Conservation (phyloP, 2,888 invertebrate species). For the Cantharis rustica region DNA sequence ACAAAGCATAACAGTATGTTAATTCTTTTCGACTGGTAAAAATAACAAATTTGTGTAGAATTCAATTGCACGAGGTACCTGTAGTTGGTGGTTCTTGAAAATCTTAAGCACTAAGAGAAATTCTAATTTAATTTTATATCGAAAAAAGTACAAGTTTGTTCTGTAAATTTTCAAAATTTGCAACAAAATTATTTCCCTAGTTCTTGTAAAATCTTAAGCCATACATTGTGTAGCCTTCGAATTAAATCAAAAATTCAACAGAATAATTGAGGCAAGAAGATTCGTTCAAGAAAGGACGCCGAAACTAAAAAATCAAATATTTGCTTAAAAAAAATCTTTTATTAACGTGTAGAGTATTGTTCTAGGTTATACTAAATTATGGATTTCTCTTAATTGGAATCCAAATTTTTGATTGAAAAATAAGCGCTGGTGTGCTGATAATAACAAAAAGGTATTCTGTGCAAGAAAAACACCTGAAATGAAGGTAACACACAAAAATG, state of each 20-base stretch:
- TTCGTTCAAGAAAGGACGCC: constrained; percentile 14
- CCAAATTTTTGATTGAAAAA: neutral
- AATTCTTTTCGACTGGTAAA: neutral
- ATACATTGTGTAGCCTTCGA: constrained; percentile 32
- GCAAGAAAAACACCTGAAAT: neutral
- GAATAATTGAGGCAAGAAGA: constrained; percentile 17
- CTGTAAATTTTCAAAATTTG: neutral
- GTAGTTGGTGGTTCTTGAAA: neutral
- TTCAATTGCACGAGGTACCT: neutral
- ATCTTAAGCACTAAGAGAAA: neutral
- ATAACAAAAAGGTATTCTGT: constrained; percentile 1
- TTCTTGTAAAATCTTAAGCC: constrained; percentile 27
- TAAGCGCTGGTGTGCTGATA: neutral
- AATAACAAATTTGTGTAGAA: neutral
- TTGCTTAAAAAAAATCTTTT: constrained; percentile 12
- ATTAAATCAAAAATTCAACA: neutral
- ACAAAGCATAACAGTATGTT: neutral
- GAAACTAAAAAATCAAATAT: constrained; percentile 17
- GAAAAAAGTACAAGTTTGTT: neutral
- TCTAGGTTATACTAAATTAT: constrained; percentile 11
- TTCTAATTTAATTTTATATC: neutral
- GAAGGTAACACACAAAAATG: constrained; percentile 28
- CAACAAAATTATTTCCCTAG: neutral
- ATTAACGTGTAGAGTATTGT: constrained; percentile 26
- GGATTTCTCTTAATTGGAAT: neutral